Base-by-base conservation (phyloP, 1,140 invertebrate genomes). In the Argopecten irradians region DNA sequence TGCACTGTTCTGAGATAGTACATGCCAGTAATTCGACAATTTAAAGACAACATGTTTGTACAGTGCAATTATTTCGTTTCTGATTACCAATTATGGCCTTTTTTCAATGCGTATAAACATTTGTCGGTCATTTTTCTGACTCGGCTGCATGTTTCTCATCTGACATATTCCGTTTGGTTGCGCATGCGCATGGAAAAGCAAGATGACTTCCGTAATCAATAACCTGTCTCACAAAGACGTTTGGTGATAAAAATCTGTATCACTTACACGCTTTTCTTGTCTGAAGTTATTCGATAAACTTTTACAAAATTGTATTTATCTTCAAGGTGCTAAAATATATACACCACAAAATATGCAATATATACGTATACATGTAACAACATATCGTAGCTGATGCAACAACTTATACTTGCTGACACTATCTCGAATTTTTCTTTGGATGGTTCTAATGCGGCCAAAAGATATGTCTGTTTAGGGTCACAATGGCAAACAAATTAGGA, bases 151-250 rank as follows among this genome's bases (percentile, higher is more conserved):
- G 55, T 71, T 71, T 71, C 55, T 71, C 55, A 71, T 71, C 55
- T 71, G 55, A 71, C 55, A 71, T 71, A 71, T 71, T 71, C 55
- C 55, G 22, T 71, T 71, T 71, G n/a, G 55, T 71, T 71, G 55
- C 55, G 55, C 55, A 71, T 71, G 55, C 55, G 55, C 28, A 28
- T 71, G n/a, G 55, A 71, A n/a, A n/a, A 16, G 55, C 55, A 71
- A n/a, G 55, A 71, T 71, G 55, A 71, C 55, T 71, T 71, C 55
- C 55, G 55, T 71, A 71, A 71, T 71, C 55, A 71, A 71, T 71
- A 71, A 28, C 28, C 55, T 71, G 55, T 71, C 55, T 71, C 55
- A 71, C 55, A n/a, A 5, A 28, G 55, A 71, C 55, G 55, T 71
- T 71, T 71, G 28, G 22, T 71, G 22, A n/a, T 5, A 28, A 71